Conservation (phyloP, 1,140 invertebrate genomes). For the Metopolophium dirhodum region DNA sequence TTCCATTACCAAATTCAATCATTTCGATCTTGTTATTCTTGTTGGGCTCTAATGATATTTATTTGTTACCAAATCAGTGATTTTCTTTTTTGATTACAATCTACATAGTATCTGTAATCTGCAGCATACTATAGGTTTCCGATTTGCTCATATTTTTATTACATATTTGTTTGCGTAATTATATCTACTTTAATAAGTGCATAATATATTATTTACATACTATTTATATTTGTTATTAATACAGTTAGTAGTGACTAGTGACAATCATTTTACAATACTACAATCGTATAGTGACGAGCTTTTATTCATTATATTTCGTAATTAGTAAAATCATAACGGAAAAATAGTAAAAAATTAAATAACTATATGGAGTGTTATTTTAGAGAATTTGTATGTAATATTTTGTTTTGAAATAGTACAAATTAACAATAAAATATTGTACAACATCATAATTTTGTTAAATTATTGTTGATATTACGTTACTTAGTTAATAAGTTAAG, state of each 20-base stretch:
- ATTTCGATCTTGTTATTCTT: background rate
- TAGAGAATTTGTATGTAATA: background rate
- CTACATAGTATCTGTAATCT: background rate
- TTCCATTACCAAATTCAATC: background rate
- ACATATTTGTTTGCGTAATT: background rate
- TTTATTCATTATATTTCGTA: background rate
- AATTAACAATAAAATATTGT: background rate
- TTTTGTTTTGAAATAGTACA: background rate
- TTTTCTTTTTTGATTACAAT: background rate
- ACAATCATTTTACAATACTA: background rate
- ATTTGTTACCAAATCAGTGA: background rate
- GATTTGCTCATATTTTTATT: background rate
- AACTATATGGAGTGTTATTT: background rate
- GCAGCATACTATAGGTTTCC: background rate
- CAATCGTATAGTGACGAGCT: background rate
- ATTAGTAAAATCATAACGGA: background rate
- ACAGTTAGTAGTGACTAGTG: no score
- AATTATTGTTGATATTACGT: background rate
- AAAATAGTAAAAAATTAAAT: background rate
- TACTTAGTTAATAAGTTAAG: no score
- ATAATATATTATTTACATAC: no score
- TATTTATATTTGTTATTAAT: no score
- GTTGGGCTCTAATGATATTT: background rate
- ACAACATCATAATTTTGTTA: background rate
- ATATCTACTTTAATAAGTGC: no score